Evolutionary conservation across 2,888 invertebrate genomes (phyloP).

Genomic region (Perizoma flavofasciatum): DNA sequence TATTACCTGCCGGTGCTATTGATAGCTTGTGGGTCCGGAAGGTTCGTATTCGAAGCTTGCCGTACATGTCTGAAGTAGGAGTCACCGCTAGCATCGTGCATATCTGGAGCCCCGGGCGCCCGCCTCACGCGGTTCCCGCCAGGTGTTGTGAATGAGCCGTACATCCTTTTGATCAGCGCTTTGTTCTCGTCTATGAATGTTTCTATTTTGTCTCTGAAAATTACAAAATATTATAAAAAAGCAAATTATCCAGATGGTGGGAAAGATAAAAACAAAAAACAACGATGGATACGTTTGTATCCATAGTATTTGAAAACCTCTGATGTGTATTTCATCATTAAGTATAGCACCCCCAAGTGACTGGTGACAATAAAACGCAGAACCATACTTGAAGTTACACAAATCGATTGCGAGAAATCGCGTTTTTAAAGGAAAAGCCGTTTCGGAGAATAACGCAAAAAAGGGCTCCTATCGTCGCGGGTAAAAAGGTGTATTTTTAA

Average conservation of each 20-base stretch:
- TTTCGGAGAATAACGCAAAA: no score
- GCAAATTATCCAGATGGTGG: neutral
- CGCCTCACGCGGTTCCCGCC: slow-evolving; percentile 69
- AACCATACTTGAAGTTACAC: no score
- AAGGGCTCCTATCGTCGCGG: no score
- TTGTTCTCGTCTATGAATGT: slow-evolving; percentile 97
- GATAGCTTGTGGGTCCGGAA: slow-evolving; percentile 71
- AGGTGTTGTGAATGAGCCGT: slow-evolving; percentile 91
- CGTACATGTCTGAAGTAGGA: slow-evolving; percentile 77
- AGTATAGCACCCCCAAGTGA: no score
- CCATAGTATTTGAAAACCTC: no score
- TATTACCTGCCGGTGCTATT: slow-evolving; percentile 74
- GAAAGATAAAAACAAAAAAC: neutral
- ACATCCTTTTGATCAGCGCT: slow-evolving; percentile 96
- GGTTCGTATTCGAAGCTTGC: slow-evolving; percentile 63
- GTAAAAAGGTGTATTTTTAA: slow-evolving; percentile 8
- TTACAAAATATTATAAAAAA: slow-evolving; percentile 1
- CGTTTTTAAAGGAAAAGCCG: no score
- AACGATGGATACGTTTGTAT: no score
- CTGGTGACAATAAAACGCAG: no score
- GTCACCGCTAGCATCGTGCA: slow-evolving; percentile 67
- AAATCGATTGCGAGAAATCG: no score
- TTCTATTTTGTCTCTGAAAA: slow-evolving; percentile 93
- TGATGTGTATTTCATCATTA: no score
- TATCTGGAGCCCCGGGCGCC: slow-evolving; percentile 83